phyloP scores from a whole-genome alignment of 2,888 invertebrate genomes.

The Pyrgus malvae region DNA sequence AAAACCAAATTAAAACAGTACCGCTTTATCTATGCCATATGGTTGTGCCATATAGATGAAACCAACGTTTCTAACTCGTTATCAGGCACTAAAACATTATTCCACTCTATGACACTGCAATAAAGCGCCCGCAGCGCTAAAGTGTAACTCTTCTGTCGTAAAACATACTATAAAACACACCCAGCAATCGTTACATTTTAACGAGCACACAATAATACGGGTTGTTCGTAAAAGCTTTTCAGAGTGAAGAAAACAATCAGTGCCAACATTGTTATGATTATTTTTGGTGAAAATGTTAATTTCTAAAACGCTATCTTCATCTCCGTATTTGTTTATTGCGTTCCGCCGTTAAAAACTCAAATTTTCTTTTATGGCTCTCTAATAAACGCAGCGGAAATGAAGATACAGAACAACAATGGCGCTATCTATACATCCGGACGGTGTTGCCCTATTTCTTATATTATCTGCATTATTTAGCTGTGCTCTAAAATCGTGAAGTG shows the following conservation, averaged over 20 bases:
- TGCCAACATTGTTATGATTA: slow-evolving; percentile 39
- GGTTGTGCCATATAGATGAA: slow-evolving; percentile 43
- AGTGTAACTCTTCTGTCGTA: slow-evolving; percentile 76
- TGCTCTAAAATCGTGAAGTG: slow-evolving; percentile 46
- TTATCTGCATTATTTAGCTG: slow-evolving; percentile 50
- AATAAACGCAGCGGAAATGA: slow-evolving; percentile 59
- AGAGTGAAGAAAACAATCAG: slow-evolving; percentile 49
- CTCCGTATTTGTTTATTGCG: slow-evolving; percentile 14
- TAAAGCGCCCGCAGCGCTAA: slow-evolving; percentile 80
- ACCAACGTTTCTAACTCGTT: slow-evolving; percentile 58
- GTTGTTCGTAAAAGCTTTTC: slow-evolving; percentile 55
- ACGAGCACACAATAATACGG: slow-evolving; percentile 76
- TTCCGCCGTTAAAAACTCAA: slow-evolving; percentile 16
- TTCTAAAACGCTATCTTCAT: slow-evolving; percentile 13
- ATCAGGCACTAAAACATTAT: slow-evolving; percentile 74
- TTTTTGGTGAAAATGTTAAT: slow-evolving; percentile 16
- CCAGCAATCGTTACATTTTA: slow-evolving; percentile 73
- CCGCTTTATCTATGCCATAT: slow-evolving; percentile 18
- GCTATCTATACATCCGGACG: slow-evolving; percentile 56
- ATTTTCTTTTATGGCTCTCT: slow-evolving; percentile 42
- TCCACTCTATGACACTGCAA: slow-evolving; percentile 71
- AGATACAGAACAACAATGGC: slow-evolving; percentile 51
- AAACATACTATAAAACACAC: slow-evolving; percentile 73
- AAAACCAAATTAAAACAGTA: slow-evolving; percentile 20
- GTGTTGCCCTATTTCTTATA: slow-evolving; percentile 46